phyloP scores from a whole-genome alignment of 2,113 vertebrate genomes.

The Papio anubis region DNA sequence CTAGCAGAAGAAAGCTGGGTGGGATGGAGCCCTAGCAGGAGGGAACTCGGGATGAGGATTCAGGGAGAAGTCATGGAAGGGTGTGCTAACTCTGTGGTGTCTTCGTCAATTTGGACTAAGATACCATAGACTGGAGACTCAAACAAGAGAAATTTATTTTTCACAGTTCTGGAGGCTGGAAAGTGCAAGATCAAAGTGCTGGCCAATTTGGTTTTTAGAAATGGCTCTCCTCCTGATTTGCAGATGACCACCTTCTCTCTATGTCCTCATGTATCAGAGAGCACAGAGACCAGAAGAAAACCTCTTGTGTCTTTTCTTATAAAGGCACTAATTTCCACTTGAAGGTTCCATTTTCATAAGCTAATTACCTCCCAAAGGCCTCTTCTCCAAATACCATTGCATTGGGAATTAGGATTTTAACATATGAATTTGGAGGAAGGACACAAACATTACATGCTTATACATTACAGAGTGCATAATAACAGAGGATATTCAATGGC shows the following conservation, averaged over 20 bases:
- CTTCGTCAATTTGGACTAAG: not conserved
- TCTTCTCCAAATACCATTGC: not conserved
- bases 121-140: not conserved
- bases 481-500: not conserved
- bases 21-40: accelerated
- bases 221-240: not conserved
- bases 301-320: not conserved
- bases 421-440: not conserved
- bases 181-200: not conserved
- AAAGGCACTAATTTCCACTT: not conserved
- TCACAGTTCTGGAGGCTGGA: not conserved
- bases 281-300: not conserved
- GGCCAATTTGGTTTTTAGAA: not conserved
- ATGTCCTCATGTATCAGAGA: not conserved
- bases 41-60: not conserved
- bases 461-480: not conserved
- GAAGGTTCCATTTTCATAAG: not conserved
- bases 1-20: not conserved
- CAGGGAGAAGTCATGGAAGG: not conserved
- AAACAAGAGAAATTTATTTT: not conserved
- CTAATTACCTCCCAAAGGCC: not conserved
- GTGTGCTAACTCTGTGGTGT: too few species aligned
- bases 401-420: not conserved
- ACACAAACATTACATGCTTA: not conserved
- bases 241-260: not conserved